phyloP scores from a whole-genome alignment of 2,113 vertebrate genomes.

The Panurus biarmicus region DNA sequence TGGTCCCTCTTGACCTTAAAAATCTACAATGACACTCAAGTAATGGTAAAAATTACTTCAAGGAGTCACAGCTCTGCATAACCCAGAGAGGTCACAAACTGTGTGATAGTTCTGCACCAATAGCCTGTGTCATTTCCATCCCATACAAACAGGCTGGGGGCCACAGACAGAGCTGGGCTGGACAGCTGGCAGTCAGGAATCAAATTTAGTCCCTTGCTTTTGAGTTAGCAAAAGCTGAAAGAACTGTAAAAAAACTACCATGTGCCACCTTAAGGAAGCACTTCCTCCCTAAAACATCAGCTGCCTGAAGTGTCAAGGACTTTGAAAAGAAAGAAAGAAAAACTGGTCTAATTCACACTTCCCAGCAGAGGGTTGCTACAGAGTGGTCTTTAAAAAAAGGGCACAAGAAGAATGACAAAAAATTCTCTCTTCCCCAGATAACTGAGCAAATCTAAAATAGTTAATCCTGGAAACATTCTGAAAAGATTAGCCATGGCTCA shows the following conservation, averaged over 20 bases:
- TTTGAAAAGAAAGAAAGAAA: background rate
- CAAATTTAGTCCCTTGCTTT: background rate
- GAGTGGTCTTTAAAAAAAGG: background rate
- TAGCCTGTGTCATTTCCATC: background rate
- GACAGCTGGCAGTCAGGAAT: background rate
- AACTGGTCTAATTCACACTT: background rate
- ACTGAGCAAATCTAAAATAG: background rate
- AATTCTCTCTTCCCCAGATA: background rate
- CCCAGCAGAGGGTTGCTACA: background rate
- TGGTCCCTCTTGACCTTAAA: background rate
- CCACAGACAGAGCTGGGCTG: background rate
- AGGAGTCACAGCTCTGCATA: background rate
- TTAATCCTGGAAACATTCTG: conserved; percentile 18
- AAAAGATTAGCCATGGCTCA: conserved; percentile 5
- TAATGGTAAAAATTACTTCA: background rate
- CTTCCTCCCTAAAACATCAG: background rate
- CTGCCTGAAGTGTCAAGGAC: background rate
- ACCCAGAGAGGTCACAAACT: background rate
- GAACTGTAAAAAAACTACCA: background rate
- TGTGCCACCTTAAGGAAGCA: background rate
- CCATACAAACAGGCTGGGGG: background rate
- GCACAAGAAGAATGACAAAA: background rate
- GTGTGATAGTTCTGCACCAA: background rate
- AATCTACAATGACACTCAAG: background rate
- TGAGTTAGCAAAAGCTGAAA: background rate